phyloP scores from a whole-genome alignment of 2,113 vertebrate genomes.

The Catharus fuscescens region DNA sequence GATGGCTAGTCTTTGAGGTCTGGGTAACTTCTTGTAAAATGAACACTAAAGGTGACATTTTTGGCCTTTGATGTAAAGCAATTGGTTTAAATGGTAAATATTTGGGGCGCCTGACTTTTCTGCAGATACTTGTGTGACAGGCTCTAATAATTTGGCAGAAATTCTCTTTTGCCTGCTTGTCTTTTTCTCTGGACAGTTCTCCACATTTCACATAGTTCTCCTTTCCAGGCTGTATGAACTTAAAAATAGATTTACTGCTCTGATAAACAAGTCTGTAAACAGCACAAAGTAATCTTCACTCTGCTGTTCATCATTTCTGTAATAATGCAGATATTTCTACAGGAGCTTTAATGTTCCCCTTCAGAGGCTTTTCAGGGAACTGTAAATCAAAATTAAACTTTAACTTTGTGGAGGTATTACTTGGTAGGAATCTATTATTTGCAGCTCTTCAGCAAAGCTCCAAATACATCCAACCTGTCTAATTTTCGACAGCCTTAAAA shows the following conservation, averaged over 20 bases:
- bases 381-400: conserved; percentile 55
- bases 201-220: background rate
- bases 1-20: background rate
- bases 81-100: background rate
- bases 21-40: background rate
- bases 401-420: background rate
- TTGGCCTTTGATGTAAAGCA: background rate
- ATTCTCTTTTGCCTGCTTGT: background rate
- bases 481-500: background rate
- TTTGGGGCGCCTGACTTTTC: background rate
- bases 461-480: background rate
- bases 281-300: conserved; percentile 45
- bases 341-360: conserved; percentile 7
- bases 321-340: conserved; percentile 60
- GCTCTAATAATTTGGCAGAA: background rate
- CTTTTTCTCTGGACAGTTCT: background rate
- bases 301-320: conserved; percentile 47
- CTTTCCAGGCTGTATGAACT: conserved; percentile 39
- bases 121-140: background rate
- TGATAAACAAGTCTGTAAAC: conserved; percentile 63
- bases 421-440: background rate
- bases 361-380: conserved; percentile 18
- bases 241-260: conserved; percentile 60
- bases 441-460: background rate
- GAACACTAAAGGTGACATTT: background rate